Base-by-base conservation (phyloP, 1,140 invertebrate genomes). In the Drosophila virilis region DNA sequence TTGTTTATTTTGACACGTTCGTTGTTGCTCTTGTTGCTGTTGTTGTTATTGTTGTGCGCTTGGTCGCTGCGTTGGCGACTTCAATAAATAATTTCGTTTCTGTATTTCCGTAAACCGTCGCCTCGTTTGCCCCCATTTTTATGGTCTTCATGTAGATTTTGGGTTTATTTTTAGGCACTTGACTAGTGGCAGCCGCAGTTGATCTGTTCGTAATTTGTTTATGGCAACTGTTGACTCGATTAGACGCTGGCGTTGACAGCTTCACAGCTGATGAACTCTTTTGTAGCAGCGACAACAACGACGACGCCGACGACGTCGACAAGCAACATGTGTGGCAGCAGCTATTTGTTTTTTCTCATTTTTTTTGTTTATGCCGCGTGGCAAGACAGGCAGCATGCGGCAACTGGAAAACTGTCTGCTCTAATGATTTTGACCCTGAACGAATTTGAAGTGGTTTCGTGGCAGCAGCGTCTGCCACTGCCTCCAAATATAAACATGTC, bases 401-500 rank as follows among this genome's bases (percentile, higher is more conserved):
- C 51, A 64, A 22, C 61, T 62, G 46, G 48, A 62, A 54, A 60
- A 73, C 74, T 72, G 55, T 67, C 71, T 66, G 65, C 65, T 64
- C 65, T 83, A 83, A 82, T 82, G 80, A 82, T 78, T 82, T 61
- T 82, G 80, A 83, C 79, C 80, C 75, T 81, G 79, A 83, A 81
- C 80, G 80, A 82, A 83, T 82, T 55, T 82, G 75, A 82, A 82
- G 79, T 78, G 80, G 75, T 75, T 78, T 80, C 73, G 59, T 17
- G 59, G 59, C 58, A 38, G 58, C 43, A 60, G 6, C 42, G 58
- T 12, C 43, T 45, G 58, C 32, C 46, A 10, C 37, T 32, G 22
- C 17, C 17, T 32, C 8, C 46, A 67, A 55, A 64, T 66, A 58
- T 81, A 77, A 81, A 81, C 78, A 81, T 72, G 68, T 64, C 62